phyloP scores from a whole-genome alignment of 2,113 vertebrate species.

The Probosciger aterrimus region DNA sequence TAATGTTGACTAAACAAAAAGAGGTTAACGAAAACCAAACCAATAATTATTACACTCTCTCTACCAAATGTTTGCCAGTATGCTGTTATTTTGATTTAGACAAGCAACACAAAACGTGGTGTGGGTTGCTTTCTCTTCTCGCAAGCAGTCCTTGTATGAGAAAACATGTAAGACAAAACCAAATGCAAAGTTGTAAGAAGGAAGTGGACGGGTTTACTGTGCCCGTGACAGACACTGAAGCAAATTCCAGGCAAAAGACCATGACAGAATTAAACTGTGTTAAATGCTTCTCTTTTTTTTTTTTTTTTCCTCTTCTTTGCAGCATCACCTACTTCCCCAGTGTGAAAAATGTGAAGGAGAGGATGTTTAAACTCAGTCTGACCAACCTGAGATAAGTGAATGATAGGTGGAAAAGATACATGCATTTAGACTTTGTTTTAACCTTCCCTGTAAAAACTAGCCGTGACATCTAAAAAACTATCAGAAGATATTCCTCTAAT shows the following conservation, averaged over 20 bases:
- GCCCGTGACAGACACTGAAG: neutral
- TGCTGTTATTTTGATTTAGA: conserved; percentile 61
- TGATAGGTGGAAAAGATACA: neutral
- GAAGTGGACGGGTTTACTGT: neutral
- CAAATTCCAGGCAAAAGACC: conserved; percentile 9
- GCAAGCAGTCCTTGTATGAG: neutral
- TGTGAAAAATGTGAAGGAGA: neutral
- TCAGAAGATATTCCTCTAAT: neutral
- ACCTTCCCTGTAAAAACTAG: neutral
- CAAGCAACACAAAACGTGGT: neutral
- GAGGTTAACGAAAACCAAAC: conserved; percentile 78
- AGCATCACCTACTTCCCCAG: neutral
- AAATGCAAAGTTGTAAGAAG: neutral
- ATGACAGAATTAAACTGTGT: neutral
- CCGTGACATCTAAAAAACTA: neutral
- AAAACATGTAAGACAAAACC: neutral
- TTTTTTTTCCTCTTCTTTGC: neutral
- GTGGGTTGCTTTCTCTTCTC: neutral
- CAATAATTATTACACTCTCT: conserved; percentile 70
- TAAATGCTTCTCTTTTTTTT: neutral
- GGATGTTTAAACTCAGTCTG: neutral
- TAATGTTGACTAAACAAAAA: conserved; percentile 80
- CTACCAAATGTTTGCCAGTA: conserved; percentile 66
- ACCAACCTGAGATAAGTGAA: neutral
- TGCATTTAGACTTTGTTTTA: neutral